These are phyloP conservation scores for Rhynchopsitta pachyrhyncha DNA, from an alignment of 2,113 vertebrate genomes.

Conservation along the genomic window DNA sequence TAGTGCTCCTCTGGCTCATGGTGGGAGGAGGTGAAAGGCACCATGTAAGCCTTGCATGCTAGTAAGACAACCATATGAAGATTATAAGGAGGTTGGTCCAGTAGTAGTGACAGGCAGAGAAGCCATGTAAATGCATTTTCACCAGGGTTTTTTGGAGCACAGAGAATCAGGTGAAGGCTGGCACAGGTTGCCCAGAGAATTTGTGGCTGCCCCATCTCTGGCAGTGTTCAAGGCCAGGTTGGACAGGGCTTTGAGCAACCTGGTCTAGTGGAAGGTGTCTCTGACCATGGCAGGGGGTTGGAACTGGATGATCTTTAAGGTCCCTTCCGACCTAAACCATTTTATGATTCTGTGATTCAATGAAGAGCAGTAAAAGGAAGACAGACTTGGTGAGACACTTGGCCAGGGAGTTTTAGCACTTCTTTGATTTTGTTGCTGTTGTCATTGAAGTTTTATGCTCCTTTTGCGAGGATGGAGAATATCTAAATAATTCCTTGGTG, in stretches of 20 bases:
- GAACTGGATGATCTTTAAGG: background rate
- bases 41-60: accelerated
- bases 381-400: background rate
- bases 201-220: background rate
- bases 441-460: background rate
- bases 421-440: background rate
- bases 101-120: background rate
- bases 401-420: background rate
- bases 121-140: background rate
- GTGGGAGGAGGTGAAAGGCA: background rate
- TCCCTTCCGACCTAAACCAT: background rate
- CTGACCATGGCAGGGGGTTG: background rate
- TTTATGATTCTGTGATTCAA: background rate
- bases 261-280: background rate
- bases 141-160: background rate
- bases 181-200: background rate
- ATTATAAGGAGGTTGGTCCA: background rate
- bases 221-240: background rate
- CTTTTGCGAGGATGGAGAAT: background rate
- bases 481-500: background rate
- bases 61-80: accelerated
- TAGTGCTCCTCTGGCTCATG: background rate
- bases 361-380: background rate
- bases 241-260: background rate
- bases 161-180: background rate